A percentile compares a stretch with the other conserved stretches of the same genome.
Conservation (phyloP, 1,140 invertebrate genomes). For the Cataglyphis hispanica region DNA sequence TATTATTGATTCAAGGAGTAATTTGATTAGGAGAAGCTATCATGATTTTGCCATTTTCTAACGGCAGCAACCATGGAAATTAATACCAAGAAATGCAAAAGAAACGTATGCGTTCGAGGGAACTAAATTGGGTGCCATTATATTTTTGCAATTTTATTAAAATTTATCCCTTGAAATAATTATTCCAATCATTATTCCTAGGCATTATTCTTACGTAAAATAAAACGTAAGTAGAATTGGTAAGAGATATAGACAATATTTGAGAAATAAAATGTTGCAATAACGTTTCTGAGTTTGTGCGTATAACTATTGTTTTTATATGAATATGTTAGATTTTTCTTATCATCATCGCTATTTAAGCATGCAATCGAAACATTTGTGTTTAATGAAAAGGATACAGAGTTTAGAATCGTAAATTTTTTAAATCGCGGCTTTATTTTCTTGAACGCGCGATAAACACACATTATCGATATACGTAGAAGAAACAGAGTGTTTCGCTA, state of each 20-base stretch:
- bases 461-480: slow-evolving; percentile 16
- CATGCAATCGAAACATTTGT: not conserved
- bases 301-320: not conserved
- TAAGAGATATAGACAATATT: not conserved
- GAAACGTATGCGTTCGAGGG: slow-evolving; percentile 70
- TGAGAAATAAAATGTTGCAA: slow-evolving; percentile 22
- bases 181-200: not conserved
- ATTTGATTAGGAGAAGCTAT: slow-evolving; percentile 16
- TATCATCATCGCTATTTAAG: slow-evolving; percentile 19
- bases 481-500: not conserved
- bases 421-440: not conserved
- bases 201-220: slow-evolving; percentile 19
- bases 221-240: slow-evolving; percentile 11
- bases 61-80: not conserved
- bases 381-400: not conserved
- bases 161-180: slow-evolving; percentile 15
- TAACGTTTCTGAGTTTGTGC: not conserved
- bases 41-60: not conserved
- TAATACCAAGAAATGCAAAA: slow-evolving; percentile 54
- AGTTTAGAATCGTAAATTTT: not conserved
- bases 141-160: slow-evolving; percentile 29
- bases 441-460: not conserved
- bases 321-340: not conserved
- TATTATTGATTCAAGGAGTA: slow-evolving; percentile 53
- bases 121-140: slow-evolving; percentile 39